Conservation (phyloP, 1,140 invertebrate genomes). For the Drosophila hydei region DNA sequence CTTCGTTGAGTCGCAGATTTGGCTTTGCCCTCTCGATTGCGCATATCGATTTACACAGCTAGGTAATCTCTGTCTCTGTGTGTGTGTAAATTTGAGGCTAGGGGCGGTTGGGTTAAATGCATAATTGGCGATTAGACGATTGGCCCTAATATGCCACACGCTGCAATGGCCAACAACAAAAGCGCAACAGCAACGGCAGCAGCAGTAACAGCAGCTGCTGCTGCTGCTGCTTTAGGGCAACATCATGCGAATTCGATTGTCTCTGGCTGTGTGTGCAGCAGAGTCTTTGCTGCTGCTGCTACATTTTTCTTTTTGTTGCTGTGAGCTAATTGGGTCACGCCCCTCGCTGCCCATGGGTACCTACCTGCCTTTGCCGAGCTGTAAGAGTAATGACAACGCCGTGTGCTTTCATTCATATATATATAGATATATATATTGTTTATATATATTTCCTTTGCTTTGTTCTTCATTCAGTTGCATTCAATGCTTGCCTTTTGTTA, state of each 20-base stretch:
- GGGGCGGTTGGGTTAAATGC: constrained; percentile 55
- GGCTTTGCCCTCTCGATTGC: constrained; percentile 35
- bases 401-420: constrained; percentile 60
- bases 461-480: constrained; percentile 71
- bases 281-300: constrained; percentile 1
- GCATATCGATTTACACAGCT: constrained; percentile 57
- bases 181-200: constrained; percentile 45
- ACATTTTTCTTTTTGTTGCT: background rate
- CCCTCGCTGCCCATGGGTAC: constrained; percentile 48
- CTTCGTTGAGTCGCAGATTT: background rate
- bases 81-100: constrained; percentile 16
- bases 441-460: constrained; percentile 65
- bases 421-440: constrained; percentile 59
- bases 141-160: constrained; percentile 76
- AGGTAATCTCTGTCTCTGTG: constrained; percentile 3
- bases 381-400: constrained; percentile 66
- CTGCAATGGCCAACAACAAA: constrained; percentile 62
- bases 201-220: too few species aligned
- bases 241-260: constrained; percentile 35
- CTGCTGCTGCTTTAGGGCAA: constrained; percentile 13
- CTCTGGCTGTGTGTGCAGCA: constrained; percentile 40
- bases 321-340: constrained; percentile 68
- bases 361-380: constrained; percentile 44
- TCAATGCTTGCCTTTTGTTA: constrained; percentile 68
- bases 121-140: constrained; percentile 82